Conservation (phyloP, 2,888 invertebrate species). For the Dichetophora obliterata region DNA sequence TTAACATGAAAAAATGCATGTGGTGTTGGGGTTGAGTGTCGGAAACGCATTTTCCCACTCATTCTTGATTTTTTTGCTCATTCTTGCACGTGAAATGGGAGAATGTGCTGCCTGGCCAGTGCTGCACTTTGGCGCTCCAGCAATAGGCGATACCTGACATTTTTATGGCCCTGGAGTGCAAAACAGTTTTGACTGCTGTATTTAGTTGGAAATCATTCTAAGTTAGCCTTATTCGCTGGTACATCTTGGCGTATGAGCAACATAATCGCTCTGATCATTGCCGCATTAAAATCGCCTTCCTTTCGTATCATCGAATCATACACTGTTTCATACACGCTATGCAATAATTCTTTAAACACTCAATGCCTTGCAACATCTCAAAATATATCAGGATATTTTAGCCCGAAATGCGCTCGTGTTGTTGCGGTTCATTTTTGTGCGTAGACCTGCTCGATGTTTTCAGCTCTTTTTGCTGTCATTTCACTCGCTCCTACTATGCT, state of each 20-base stretch:
- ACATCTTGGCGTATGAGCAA: not conserved
- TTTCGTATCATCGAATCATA: not conserved
- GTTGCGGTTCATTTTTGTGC: conserved; percentile 56
- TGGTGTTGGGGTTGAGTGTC: conserved; percentile 30
- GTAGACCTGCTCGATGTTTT: conserved; percentile 46
- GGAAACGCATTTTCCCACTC: conserved; percentile 41
- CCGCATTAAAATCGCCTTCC: no score
- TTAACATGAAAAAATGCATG: conserved; percentile 21
- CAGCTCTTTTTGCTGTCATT: conserved; percentile 59
- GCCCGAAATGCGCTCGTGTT: conserved; percentile 41
- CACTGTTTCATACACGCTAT: not conserved
- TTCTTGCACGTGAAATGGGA: conserved; percentile 29
- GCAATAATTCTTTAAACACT: not conserved
- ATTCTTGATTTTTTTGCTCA: conserved; percentile 41
- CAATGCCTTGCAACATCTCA: not conserved
- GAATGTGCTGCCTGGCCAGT: not conserved
- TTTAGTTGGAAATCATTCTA: no score
- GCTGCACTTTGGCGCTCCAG: not conserved
- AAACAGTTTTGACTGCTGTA: no score
- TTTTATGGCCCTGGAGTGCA: no score
- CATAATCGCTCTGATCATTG: not conserved
- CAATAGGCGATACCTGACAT: not conserved
- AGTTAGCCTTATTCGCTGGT: no score
- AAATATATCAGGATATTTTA: not conserved
- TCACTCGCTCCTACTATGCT: conserved; percentile 60